phyloP scores from a whole-genome alignment of 2,888 invertebrate genomes.

The Pammene fasciana region DNA sequence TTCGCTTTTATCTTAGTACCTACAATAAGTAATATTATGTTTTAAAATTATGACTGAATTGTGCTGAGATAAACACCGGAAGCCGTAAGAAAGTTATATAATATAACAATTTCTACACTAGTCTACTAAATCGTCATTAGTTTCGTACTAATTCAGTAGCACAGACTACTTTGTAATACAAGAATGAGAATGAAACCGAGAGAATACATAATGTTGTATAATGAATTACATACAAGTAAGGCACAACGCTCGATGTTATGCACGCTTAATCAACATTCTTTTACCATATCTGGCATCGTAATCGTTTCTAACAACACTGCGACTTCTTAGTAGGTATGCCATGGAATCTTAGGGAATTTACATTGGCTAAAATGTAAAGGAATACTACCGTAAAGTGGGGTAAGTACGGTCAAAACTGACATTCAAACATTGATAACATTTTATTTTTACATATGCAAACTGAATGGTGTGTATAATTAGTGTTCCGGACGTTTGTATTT shows the following conservation, averaged over 20 bases:
- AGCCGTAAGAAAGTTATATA: no score
- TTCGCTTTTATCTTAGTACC: no score
- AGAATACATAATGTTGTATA: conserved; percentile 15
- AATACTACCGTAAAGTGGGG: not conserved
- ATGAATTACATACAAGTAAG: conserved; percentile 34
- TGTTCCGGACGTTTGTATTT: no score
- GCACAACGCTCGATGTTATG: conserved; percentile 26
- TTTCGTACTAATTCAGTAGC: not conserved
- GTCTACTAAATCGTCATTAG: not conserved
- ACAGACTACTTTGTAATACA: not conserved
- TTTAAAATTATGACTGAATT: no score
- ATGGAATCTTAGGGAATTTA: conserved; percentile 19
- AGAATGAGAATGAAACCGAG: not conserved
- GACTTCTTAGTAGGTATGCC: conserved; percentile 2
- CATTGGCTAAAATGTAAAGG: not conserved
- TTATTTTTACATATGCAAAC: no score
- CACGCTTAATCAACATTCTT: conserved; percentile 29
- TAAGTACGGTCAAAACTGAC: no score
- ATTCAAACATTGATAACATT: no score
- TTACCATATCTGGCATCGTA: conserved; percentile 24
- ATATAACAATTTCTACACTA: no score
- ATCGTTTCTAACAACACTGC: conserved; percentile 16
- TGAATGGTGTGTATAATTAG: no score
- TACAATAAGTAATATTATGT: no score
- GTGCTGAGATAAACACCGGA: no score